Conservation (phyloP, 2,113 vertebrate species). For the Elephantulus edwardii region DNA sequence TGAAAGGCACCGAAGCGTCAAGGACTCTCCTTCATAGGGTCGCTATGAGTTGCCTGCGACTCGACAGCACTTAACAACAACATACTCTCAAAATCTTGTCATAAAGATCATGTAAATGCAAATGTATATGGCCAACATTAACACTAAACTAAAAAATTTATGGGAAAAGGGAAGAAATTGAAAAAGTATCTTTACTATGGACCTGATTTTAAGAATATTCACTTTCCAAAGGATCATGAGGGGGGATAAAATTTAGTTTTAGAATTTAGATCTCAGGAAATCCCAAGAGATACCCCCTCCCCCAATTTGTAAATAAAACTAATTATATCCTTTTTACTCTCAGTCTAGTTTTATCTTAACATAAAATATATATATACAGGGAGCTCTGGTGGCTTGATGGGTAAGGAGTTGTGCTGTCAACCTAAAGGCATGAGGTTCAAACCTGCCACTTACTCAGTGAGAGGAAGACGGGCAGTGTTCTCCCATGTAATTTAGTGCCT, state of each 20-base stretch:
- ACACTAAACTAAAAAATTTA: not conserved
- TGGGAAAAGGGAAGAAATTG: not conserved
- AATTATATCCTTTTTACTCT: not conserved
- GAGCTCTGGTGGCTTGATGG: too few relatives aligned
- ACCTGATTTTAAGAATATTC: conserved; percentile 6
- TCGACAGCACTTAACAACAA: too few relatives aligned
- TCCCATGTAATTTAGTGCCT: too few relatives aligned
- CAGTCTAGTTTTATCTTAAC: not conserved
- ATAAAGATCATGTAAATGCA: not conserved
- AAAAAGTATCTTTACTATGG: not conserved
- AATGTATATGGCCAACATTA: not conserved
- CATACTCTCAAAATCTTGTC: not conserved
- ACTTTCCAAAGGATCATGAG: too few relatives aligned
- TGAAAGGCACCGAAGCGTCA: too few relatives aligned
- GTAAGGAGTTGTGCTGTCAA: too few relatives aligned
- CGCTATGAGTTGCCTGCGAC: too few relatives aligned
- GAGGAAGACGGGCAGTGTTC: too few relatives aligned
- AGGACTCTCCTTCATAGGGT: too few relatives aligned
- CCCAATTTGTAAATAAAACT: not conserved
- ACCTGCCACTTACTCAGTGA: too few relatives aligned
- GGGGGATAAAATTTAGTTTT: not conserved
- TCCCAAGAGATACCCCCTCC: not conserved
- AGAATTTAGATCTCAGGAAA: not conserved
- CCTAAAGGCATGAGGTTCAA: too few relatives aligned
- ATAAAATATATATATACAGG: too few relatives aligned